phyloP scores from a whole-genome alignment of 2,113 vertebrate genomes.

The Phycodurus eques region DNA sequence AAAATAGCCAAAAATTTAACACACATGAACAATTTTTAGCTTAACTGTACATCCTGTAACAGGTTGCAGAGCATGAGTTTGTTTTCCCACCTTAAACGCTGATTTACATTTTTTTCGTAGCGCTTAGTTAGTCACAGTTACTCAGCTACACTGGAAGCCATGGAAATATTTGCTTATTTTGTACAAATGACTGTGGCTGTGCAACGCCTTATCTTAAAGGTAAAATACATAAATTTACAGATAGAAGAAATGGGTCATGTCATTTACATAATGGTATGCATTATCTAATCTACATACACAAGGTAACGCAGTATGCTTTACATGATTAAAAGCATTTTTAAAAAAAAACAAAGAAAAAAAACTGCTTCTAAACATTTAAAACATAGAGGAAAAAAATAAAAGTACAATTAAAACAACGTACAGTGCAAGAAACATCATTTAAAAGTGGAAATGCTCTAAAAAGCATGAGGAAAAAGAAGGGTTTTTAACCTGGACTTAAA shows the following conservation, averaged over 20 bases:
- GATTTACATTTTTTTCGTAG: constrained; percentile 37
- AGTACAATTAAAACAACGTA: too few relatives aligned
- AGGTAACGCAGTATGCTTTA: too few relatives aligned
- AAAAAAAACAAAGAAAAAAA: too few relatives aligned
- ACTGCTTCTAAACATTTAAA: too few relatives aligned
- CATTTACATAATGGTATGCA: constrained; percentile 74
- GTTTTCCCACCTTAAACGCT: constrained; percentile 46
- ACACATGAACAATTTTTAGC: neutral
- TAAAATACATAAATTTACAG: constrained; percentile 76
- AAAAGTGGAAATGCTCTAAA: too few relatives aligned
- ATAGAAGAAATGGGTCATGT: constrained; percentile 73
- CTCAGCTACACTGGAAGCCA: constrained; percentile 57
- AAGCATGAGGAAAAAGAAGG: too few relatives aligned
- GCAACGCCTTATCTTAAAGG: constrained; percentile 63
- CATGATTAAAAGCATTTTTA: too few relatives aligned
- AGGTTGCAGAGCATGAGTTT: constrained; percentile 35
- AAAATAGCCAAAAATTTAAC: neutral
- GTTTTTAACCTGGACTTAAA: too few relatives aligned
- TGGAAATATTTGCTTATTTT: constrained; percentile 54
- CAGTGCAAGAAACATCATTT: too few relatives aligned
- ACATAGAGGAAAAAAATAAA: too few relatives aligned
- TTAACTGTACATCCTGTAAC: neutral
- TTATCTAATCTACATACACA: constrained; percentile 62
- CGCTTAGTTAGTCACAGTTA: constrained; percentile 54
- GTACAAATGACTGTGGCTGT: constrained; percentile 47